Evolutionary conservation across 37 sponge, comb jelly and placozoan species (phyloP), one percentile per base, ranked within the genome.

Genomic region (Geodia barretti): DNA sequence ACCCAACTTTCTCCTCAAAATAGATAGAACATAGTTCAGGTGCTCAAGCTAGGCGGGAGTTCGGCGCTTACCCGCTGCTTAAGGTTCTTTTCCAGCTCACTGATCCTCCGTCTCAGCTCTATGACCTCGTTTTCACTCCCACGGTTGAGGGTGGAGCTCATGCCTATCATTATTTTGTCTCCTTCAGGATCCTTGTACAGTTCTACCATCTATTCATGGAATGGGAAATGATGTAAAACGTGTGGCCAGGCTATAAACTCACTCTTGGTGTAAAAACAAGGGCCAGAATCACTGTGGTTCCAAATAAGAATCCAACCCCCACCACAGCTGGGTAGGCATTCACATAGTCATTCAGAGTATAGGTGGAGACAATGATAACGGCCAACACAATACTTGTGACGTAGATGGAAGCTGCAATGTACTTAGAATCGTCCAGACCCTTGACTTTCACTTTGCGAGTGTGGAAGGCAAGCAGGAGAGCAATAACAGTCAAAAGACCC

Each of bases 101-200:
- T n/a, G n/a, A n/a, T n/a, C n/a, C n/a, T n/a, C n/a, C n/a, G n/a
- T n/a, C n/a, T n/a, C n/a, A n/a, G n/a, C n/a, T n/a, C n/a, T n/a
- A n/a, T n/a, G n/a, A n/a, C n/a, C n/a, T n/a, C n/a, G n/a, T n/a
- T n/a, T n/a, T n/a, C n/a, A n/a, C n/a, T n/a, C n/a, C n/a, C n/a
- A n/a, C n/a, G n/a, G n/a, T n/a, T n/a, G n/a, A n/a, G n/a, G n/a
- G n/a, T n/a, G n/a, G n/a, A n/a, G n/a, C n/a, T n/a, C n/a, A n/a
- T n/a, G n/a, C n/a, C n/a, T n/a, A n/a, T n/a, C n/a, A n/a, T n/a
- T n/a, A 80, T 47, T 2, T 47, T 80, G 1, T 41, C 71, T 2
- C 81, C 81, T 29, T 41, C 34, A 30, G 81, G 81, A 38, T 80
- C 81, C 39, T 66, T 80, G 72, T 80, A 80, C 26, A 80, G 39